Base-by-base conservation (phyloP, 2,888 invertebrate genomes). In the Agrochola macilenta region DNA sequence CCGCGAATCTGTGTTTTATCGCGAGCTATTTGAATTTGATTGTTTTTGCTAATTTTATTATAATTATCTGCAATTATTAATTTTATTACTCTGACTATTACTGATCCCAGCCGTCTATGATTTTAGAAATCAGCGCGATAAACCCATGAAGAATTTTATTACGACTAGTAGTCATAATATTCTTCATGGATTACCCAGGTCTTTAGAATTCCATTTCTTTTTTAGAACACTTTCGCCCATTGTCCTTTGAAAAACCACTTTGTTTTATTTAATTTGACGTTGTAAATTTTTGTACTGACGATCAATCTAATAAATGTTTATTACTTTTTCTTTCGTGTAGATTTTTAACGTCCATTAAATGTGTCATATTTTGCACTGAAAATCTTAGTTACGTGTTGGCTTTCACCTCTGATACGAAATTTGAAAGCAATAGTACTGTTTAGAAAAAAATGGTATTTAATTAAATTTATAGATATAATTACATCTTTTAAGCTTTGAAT, bases 71-170 rank as follows among this genome's bases (percentile, higher is more conserved):
- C 11, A 57, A 26, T 39, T 35, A 57, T 26, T 0, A 7, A 49
- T 49, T 46, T 17, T 26, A 57, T 35, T 46, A 57, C 5, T 12
- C 2, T 7, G 26, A 8, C 35, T 14, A n/a, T n/a, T 5, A 49
- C 20, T 2, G 1, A 57, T n/a, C 7, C 20, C 8, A 12, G n/a
- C 39, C 20, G 0, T 1, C 7, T 70, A 23, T 20, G 9, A 61
- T 12, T 52, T 5, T 43, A 75, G 5, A 54, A 76, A 76, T 76
- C 46, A 57, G 8, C 5, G 54, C 12, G n/a, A 57, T 76, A n/a
- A 54, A 63, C 20, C 0, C 11, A n/a, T 20, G 0, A 17, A 61
- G 12, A 23, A 23, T 39, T 39, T 35, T 46, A 17, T 14, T 23
- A 3, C 1, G 2, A 9, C 7, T 26, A 26, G 5, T 30, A 11